Conservation (phyloP, 2,797 vertebrate genomes). For the Salmo trutta region DNA sequence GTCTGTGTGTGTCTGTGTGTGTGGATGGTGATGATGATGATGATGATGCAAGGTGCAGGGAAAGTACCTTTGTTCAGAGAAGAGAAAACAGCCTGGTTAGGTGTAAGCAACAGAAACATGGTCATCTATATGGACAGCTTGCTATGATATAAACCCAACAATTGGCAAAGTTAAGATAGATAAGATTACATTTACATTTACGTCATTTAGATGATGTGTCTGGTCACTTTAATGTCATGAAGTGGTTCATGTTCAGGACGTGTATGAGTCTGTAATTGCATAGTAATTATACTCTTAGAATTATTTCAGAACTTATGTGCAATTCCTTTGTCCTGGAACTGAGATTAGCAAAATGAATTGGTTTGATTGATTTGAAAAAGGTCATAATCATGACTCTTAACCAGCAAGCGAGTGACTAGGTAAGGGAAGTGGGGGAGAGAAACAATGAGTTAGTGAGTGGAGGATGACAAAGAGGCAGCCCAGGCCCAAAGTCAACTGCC, state of each 20-base stretch:
- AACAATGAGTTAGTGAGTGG: constrained; percentile 4
- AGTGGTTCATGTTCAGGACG: too few species aligned
- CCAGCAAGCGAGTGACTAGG: not conserved
- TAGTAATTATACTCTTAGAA: not conserved
- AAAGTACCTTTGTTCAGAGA: not conserved
- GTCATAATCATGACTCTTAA: not conserved
- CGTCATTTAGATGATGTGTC: not conserved
- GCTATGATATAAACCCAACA: not conserved
- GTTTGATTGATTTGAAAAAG: not conserved
- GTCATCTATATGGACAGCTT: not conserved
- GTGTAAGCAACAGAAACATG: not conserved
- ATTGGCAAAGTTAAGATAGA: not conserved
- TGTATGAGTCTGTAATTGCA: not conserved
- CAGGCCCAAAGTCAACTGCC: constrained; percentile 69
- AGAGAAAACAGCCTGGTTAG: constrained; percentile 7
- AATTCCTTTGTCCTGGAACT: not conserved
- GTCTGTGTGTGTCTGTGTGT: constrained; percentile 12
- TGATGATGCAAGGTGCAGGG: not conserved
- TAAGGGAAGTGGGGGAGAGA: constrained; percentile 1
- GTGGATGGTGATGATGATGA: not conserved
- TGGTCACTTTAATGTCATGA: not conserved
- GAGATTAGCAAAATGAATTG: not conserved
- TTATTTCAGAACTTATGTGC: not conserved
- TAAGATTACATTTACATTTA: not conserved
- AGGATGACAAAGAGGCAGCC: constrained; percentile 57